Evolutionary conservation across 64 coral and sea anemone species (phyloP).

Genomic region (Stylophora pistillata): DNA sequence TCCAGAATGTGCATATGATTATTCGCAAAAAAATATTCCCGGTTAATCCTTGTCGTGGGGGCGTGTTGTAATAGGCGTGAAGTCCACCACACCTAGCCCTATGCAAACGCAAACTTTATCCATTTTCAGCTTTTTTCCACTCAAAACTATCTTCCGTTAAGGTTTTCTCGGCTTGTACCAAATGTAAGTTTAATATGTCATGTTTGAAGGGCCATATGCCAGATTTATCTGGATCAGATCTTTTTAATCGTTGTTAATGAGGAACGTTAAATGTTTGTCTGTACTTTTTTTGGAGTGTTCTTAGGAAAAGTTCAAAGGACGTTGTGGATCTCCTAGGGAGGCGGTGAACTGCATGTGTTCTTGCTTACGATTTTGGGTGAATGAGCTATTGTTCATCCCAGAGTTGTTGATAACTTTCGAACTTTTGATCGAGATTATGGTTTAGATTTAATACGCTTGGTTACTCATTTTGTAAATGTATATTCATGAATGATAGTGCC

Average conservation of each 20-base stretch:
- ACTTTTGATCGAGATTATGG: background rate
- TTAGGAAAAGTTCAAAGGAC: background rate
- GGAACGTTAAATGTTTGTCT: background rate
- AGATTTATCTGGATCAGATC: slow-evolving; percentile 1
- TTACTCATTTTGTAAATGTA: slow-evolving; percentile 14
- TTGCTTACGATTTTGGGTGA: background rate
- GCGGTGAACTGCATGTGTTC: background rate
- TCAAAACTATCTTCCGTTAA: background rate
- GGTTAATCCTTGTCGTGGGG: background rate
- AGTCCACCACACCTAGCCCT: slow-evolving; percentile 12
- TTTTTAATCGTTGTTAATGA: slow-evolving; percentile 12
- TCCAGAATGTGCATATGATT: slow-evolving; percentile 35
- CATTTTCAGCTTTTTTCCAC: background rate
- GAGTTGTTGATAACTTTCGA: background rate
- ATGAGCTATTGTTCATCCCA: background rate
- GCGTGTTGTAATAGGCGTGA: background rate
- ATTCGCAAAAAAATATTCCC: background rate
- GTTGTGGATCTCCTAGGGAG: background rate
- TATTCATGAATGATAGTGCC: background rate
- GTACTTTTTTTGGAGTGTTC: background rate
- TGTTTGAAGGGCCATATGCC: background rate
- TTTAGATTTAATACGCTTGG: slow-evolving; percentile 15
- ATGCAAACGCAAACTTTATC: background rate
- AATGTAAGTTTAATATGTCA: background rate
- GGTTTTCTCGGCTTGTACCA: background rate